Base-by-base conservation (phyloP, 2,113 vertebrate species). In the Castor canadensis region DNA sequence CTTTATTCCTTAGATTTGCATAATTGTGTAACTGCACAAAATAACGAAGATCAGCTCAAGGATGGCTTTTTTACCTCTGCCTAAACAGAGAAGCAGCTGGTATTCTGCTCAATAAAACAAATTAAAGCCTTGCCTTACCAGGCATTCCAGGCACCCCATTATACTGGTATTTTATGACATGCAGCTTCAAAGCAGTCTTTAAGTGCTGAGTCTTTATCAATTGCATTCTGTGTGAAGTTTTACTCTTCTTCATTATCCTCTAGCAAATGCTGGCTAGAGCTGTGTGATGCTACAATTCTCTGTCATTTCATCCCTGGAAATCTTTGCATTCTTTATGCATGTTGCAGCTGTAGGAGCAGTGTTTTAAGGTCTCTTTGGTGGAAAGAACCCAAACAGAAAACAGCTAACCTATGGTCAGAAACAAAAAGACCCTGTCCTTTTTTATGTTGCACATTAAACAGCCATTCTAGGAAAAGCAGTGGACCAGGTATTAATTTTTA, bases 51-150 rank as follows among this genome's bases (percentile, higher is more conserved):
- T 87, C 9, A n/a, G 75, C 69, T 82, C 56, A 71, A 52, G 56
- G 82, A 91, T 92, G 73, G 71, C 82, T 95, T 95, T 81, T 96
- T 95, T 89, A 95, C 97, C 79, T 93, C 91, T 91, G 82, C 26
- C 93, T 95, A 93, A 95, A 94, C 45, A 95, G 91, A 83, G 60
- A 91, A 97, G 79, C 97, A 97, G 91, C 94, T 97, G 96, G 88
- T 71, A 83, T 30, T 93, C 69, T 76, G 40, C 86, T 96, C 93
- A 62, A 58, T 96, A 95, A 97, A 97, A 95, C 91, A 97, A 95
- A 96, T 97, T 83, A 96, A 97, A 96, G 91, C 66, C 77, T 49
- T 75, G 67, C 56, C 56, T 95, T 82, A 47, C 91, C 73, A 97
- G 77, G 66, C 93, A 93, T 96, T 97, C 40, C 58, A 85, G 73